These are phyloP conservation scores for Drosophila hawaiiensis DNA, from an alignment of 2,888 invertebrate genomes.

Conservation along the genomic window DNA sequence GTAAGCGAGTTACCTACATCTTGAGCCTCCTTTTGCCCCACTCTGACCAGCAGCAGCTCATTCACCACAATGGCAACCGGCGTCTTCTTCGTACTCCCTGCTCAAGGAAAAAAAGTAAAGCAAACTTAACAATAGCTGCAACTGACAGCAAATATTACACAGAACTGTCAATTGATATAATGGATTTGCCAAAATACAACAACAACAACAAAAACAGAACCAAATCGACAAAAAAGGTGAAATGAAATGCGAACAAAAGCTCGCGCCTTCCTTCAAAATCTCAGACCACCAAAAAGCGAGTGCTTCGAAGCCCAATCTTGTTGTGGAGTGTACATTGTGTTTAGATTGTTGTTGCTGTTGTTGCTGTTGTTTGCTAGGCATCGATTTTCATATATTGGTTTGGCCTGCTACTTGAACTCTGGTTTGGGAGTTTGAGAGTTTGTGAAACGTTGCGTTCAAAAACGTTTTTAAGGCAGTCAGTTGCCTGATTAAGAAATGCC, in stretches of 20 bases:
- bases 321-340: constrained; percentile 53
- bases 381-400: constrained; percentile 63
- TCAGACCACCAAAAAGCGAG: constrained; percentile 31
- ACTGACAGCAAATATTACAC: constrained; percentile 85
- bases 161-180: constrained; percentile 85
- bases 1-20: constrained; percentile 41
- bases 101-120: constrained; percentile 28
- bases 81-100: constrained; percentile 32
- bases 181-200: constrained; percentile 80
- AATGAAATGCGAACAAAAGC: constrained; percentile 76
- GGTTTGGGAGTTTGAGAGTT: constrained; percentile 11
- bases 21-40: constrained; percentile 15
- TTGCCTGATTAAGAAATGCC: constrained; percentile 61
- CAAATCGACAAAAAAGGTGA: constrained; percentile 48
- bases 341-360: constrained; percentile 40
- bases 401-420: constrained; percentile 54
- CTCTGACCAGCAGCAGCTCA: not conserved
- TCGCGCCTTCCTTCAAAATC: constrained; percentile 55
- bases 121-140: constrained; percentile 81
- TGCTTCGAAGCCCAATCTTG: constrained; percentile 60
- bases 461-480: constrained; percentile 32
- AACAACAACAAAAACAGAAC: constrained; percentile 32
- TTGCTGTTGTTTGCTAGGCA: constrained; percentile 57
- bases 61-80: constrained; percentile 32
- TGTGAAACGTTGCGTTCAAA: constrained; percentile 14